These are phyloP conservation scores for Bombyx mori DNA, from an alignment of 1,140 invertebrate species.

Conservation along the genomic window ASM3026992v2 NC_085112.1:6479001-6479500, in stretches of 20 bases:
- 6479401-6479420: constrained; percentile 30
- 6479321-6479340: constrained; percentile 26
- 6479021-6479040: too few relatives aligned
- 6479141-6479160: too few relatives aligned
- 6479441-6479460: constrained; percentile 53
- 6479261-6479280: constrained; percentile 66
- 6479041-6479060: too few relatives aligned
- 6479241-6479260: constrained; percentile 43
- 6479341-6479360: constrained; percentile 25
- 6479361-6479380: constrained; percentile 25
- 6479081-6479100: too few relatives aligned
- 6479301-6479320: constrained; percentile 65
- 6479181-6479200: constrained; percentile 18
- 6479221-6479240: constrained; percentile 19
- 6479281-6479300: constrained; percentile 65
- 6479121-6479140: too few relatives aligned
- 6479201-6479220: constrained; percentile 18
- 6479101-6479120: too few relatives aligned
- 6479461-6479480: constrained; percentile 8
- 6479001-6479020: too few relatives aligned
- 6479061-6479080: too few relatives aligned
- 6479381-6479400: constrained; percentile 20
- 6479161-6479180: constrained; percentile 3
- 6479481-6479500: too few relatives aligned
- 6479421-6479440: constrained; percentile 55